Percentiles rank a stretch among this genome's conserved stretches.
Evolutionary conservation across 2,113 vertebrate species (phyloP).

Genomic region (Todiramphus saurophagus): DNA sequence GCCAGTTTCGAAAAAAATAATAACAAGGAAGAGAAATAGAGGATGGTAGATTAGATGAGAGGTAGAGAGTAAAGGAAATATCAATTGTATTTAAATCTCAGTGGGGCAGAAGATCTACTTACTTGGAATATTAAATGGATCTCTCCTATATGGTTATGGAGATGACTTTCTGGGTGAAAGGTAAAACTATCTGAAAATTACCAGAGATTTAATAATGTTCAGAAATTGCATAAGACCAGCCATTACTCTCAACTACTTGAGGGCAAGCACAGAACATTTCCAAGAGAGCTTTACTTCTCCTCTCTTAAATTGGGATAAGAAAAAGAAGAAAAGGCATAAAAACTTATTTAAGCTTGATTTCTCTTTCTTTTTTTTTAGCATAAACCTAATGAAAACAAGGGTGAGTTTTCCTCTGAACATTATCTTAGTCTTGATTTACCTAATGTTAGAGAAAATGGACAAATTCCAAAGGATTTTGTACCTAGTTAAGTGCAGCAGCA

Average conservation of each 20-base stretch:
- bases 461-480: not conserved
- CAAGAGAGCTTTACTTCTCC: not conserved
- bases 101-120: not conserved
- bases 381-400: not conserved
- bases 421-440: not conserved
- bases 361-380: not conserved
- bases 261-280: not conserved
- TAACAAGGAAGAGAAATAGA: not conserved
- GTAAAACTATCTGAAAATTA: not conserved
- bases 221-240: not conserved
- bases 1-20: not conserved
- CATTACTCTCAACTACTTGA: not conserved
- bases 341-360: not conserved
- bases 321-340: not conserved
- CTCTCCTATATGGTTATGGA: not conserved
- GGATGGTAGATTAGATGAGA: not conserved
- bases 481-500: not conserved
- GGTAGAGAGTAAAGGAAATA: not conserved
- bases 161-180: slow-evolving; percentile 5
- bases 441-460: not conserved
- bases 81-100: not conserved
- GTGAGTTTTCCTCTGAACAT: not conserved
- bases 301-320: not conserved
- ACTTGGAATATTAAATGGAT: not conserved
- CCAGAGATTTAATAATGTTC: slow-evolving; percentile 5